Evolutionary conservation across 2,797 vertebrate species (phyloP), one percentile per base, ranked within the genome.

Genomic region (Myiotriccus ornatus): DNA sequence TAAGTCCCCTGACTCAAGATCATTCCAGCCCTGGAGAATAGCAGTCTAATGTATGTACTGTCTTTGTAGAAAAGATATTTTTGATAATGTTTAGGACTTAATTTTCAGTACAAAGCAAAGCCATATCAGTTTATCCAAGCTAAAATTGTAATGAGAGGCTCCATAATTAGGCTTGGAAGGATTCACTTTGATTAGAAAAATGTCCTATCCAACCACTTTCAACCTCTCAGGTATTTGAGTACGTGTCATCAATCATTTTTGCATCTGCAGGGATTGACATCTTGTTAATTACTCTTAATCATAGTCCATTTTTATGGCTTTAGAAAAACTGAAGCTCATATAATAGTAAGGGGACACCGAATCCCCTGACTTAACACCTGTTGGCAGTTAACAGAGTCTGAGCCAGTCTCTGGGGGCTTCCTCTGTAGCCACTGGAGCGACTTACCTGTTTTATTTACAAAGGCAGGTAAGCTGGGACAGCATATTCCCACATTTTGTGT

Each of bases 41-140:
- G 17, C 43, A 85, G 35, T 32, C 20, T 37, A 77, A 53, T 23
- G 2, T 28, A 53, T 10, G 9, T 60, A 28, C 28, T 82, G 30
- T 50, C 57, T 90, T 70, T 56, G 24, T 30, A 49, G 13, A 46
- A 46, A 16, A 68, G 27, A 3, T n/a, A 7, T 78, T 49, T 39
- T 6, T 59, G 18, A 62, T 53, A 76, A 55, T 73, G 12, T 73
- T 81, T 52, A 67, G n/a, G 43, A 92, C 20, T 82, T 76, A 7
- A 34, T 90, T 95, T 87, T 90, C 41, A 79, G 55, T 46, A 69
- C 25, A 62, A 82, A 87, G 59, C 50, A 86, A 88, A 95, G 32
- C 34, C 86, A 0, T 82, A 49, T 41, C 25, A 44, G 17, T 86
- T 81, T 84, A 82, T 59, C 28, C 24, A 60, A 84, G 52, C 27